Evolutionary conservation across 2,113 vertebrate genomes (phyloP), one percentile per base, ranked within the genome.

Genomic region (Xenus cinereus): DNA sequence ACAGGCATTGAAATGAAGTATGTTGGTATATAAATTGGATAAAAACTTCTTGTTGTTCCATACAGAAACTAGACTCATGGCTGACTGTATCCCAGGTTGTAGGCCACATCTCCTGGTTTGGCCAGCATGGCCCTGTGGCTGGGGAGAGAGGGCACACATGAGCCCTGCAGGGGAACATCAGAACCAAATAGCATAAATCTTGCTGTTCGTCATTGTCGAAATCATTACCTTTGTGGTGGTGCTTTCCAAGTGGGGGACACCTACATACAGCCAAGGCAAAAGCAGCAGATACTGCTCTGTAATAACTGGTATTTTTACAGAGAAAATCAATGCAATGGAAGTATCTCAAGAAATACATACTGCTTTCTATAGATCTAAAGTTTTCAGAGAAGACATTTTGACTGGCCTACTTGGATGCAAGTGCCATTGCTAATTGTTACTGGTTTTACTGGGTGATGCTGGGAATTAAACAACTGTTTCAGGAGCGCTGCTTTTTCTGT

Each of bases 61-160:
- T 46, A 9, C 0, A 67, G 76, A 73, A 90, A 24, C 12, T 12
- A 46, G 76, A 54, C 11, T 62, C 33, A 20, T 30, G 24, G 18
- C 56, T 87, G 50, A n/a, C 68, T 32, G 3, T 26, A 13, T n/a
- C 12, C 24, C 35, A n/a, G 45, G 37, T 27, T 60, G 30, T 56
- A 19, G 71, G 69, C 60, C 86, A 2, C 1, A 0, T 74, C 39
- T 87, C 41, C 8, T 67, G 51, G 26, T 64, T 46, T 75, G 78
- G 23, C 12, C 11, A 14, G 67, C 24, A 37, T 9, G 32, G 46
- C 54, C 10, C 2, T 2, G 45, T n/a, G 2, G 1, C 16, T 43
- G 46, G 6, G 28, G 33, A 7, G 48, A 22, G 50, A 0, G 0
- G 43, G 23, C 1, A 8, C 12, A 16, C 35, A 9, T 27, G 10